Percentiles rank a stretch among this genome's conserved stretches.
Evolutionary conservation across 2,797 vertebrate species (phyloP).

Genomic region (Arctocebus calabarensis): DNA sequence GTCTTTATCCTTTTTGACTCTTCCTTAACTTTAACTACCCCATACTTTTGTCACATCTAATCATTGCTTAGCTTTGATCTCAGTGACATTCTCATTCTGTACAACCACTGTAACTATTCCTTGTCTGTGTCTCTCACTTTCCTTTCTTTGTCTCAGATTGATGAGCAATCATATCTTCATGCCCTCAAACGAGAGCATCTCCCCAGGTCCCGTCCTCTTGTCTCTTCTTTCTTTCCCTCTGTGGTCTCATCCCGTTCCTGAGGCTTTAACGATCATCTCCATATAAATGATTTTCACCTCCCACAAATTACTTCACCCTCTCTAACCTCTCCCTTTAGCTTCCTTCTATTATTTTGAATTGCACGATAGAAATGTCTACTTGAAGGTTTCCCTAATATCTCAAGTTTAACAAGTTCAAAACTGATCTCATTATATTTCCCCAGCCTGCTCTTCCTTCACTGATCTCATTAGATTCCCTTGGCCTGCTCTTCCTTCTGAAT

Average conservation of each 20-base stretch:
- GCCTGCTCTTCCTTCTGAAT: not conserved
- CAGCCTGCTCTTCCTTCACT: too few species aligned
- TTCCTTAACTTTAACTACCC: not conserved
- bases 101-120: not conserved
- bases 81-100: not conserved
- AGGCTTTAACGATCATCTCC: not conserved
- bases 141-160: not conserved
- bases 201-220: not conserved
- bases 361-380: conserved; percentile 25
- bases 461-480: too few species aligned
- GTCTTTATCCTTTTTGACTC: not conserved
- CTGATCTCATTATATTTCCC: not conserved
- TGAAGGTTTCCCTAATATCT: conserved; percentile 56
- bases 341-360: conserved; percentile 41
- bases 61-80: not conserved
- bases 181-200: not conserved
- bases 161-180: not conserved
- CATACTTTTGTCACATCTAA: not conserved
- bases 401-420: conserved; percentile 56
- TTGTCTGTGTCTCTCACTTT: not conserved
- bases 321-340: not conserved
- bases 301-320: not conserved
- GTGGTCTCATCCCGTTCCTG: not conserved
- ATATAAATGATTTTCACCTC: conserved; percentile 24
- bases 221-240: not conserved